A percentile compares a stretch with the other conserved stretches of the same genome.
These are phyloP conservation scores for Leptestheria dahalacensis DNA, from an alignment of 1,140 invertebrate genomes.

Conservation along the genomic window DNA sequence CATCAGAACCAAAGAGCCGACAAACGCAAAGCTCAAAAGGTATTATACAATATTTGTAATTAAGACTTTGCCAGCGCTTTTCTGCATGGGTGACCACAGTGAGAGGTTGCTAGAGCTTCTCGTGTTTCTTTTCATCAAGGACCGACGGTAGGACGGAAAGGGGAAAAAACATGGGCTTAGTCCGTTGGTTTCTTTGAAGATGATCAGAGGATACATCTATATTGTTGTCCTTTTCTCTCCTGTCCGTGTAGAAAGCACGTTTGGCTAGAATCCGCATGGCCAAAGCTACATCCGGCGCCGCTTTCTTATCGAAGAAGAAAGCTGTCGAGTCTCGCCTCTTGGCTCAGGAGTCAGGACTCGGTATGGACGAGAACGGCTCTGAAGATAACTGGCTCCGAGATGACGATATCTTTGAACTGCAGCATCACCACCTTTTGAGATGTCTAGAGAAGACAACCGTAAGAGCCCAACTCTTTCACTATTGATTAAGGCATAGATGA, in stretches of 20 bases:
- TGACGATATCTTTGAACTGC: constrained; percentile 96
- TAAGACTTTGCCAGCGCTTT: too few species aligned
- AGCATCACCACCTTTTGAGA: constrained; percentile 94
- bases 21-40: constrained; percentile 98
- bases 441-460: constrained; percentile 98
- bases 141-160: too few species aligned
- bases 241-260: constrained; percentile 74
- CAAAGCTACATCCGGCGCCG: constrained; percentile 96
- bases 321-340: constrained; percentile 88
- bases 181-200: too few species aligned
- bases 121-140: too few species aligned
- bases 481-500: too few species aligned
- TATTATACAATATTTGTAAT: constrained; percentile 33
- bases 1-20: constrained; percentile 99
- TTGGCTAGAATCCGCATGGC: constrained; percentile 93
- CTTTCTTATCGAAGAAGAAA: constrained; percentile 96
- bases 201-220: too few species aligned
- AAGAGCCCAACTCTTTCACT: too few species aligned
- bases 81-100: too few species aligned
- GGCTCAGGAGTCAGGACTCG: constrained; percentile 76
- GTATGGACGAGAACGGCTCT: constrained; percentile 49
- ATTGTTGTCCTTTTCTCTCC: too few species aligned
- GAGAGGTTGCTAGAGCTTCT: too few species aligned
- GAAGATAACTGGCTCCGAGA: constrained; percentile 40
- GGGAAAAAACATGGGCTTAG: too few species aligned